Evolutionary conservation across 2,888 invertebrate genomes (phyloP).

Genomic region (Ophion ventricosus): DNA sequence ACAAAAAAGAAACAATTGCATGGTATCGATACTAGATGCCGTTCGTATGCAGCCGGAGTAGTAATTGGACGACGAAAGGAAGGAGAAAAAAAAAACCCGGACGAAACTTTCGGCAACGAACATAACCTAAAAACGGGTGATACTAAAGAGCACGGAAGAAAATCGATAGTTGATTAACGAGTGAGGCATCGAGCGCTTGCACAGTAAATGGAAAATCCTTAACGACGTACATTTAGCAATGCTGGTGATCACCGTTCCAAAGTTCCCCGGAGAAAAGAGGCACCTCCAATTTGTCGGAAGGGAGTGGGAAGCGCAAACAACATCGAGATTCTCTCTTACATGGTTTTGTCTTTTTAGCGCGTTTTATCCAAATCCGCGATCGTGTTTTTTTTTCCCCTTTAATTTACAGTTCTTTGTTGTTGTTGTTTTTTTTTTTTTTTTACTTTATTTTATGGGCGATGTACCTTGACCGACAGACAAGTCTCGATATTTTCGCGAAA

Average conservation of each 20-base stretch:
- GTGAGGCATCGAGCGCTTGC: too few species aligned
- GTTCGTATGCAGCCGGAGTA: not conserved
- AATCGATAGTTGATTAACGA: not conserved
- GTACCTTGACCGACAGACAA: conserved; percentile 77
- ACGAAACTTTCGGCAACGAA: not conserved
- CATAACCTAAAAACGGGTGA: not conserved
- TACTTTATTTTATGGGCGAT: conserved; percentile 32
- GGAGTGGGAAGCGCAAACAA: not conserved
- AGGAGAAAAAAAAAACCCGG: not conserved
- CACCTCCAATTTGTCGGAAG: conserved; percentile 28
- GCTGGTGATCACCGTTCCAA: conserved; percentile 43
- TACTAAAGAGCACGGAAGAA: not conserved
- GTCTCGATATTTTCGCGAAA: conserved; percentile 73
- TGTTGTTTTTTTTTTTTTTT: not conserved
- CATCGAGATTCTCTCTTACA: not conserved
- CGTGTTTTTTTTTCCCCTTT: not conserved
- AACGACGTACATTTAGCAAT: conserved; percentile 52
- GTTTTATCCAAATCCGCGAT: not conserved
- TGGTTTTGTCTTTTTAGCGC: not conserved
- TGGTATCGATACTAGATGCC: not conserved
- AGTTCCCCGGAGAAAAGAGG: conserved; percentile 27
- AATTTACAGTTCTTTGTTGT: not conserved
- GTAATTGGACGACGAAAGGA: not conserved
- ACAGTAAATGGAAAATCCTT: conserved; percentile 15
- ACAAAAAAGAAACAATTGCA: not conserved